These are phyloP conservation scores for Trichonephila clavipes DNA, from an alignment of 1,140 invertebrate genomes.

Conservation along the genomic window DNA sequence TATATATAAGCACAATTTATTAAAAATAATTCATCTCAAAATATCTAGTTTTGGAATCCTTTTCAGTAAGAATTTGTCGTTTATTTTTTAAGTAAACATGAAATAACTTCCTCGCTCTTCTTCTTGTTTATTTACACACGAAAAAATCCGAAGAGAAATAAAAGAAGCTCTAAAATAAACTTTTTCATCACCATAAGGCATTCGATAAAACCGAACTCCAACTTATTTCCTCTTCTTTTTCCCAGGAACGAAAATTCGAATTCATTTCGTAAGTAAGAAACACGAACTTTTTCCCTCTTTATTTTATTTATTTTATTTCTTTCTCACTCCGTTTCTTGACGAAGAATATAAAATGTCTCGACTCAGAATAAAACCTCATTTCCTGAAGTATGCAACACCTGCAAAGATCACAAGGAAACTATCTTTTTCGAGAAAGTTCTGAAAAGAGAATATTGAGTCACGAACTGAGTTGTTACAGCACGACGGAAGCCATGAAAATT, in stretches of 20 bases:
- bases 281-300: not conserved
- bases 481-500: conserved; percentile 45
- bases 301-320: not conserved
- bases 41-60: no score
- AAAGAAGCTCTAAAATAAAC: not conserved
- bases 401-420: conserved; percentile 30
- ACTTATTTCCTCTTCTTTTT: not conserved
- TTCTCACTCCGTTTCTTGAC: not conserved
- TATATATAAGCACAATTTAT: no score
- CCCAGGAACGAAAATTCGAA: conserved; percentile 1
- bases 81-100: no score
- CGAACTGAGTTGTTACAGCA: conserved; percentile 4
- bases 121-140: not conserved
- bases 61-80: no score
- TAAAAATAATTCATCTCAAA: no score
- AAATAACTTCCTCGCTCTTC: no score
- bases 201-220: not conserved
- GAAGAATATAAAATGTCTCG: conserved; percentile 44
- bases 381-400: conserved; percentile 48
- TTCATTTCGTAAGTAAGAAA: conserved; percentile 58
- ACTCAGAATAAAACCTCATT: conserved; percentile 42
- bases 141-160: not conserved
- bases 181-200: conserved; percentile 13
- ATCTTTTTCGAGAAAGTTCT: not conserved
- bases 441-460: conserved; percentile 56